phyloP scores from a whole-genome alignment of 2,888 invertebrate species.

The Phortica okadai region DNA sequence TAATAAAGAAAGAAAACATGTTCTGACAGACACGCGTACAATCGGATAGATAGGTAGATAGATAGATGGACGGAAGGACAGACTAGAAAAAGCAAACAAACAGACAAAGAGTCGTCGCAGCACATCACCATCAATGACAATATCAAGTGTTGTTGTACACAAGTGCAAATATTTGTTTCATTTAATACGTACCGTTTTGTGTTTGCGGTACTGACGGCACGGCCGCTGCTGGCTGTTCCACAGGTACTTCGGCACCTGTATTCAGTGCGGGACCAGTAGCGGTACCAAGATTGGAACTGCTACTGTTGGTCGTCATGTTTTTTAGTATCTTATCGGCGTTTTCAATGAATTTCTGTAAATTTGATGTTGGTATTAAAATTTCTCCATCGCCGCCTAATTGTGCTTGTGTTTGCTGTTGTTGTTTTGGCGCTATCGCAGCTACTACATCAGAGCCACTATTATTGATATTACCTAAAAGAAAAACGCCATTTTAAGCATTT shows the following conservation, averaged over 20 bases:
- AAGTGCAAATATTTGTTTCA: constrained; percentile 33
- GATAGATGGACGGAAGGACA: neutral
- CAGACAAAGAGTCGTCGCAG: neutral
- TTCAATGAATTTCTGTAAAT: constrained; percentile 73
- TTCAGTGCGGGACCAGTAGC: constrained; percentile 33
- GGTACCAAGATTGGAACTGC: constrained; percentile 27
- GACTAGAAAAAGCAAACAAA: neutral
- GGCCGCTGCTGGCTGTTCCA: constrained; percentile 15
- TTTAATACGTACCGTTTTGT: constrained; percentile 8
- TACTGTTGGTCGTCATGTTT: constrained; percentile 65
- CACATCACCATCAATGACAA: neutral
- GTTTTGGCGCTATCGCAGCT: constrained; percentile 37
- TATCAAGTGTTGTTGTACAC: constrained; percentile 36
- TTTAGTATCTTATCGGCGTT: constrained; percentile 74
- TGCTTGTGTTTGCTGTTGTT: constrained; percentile 46
- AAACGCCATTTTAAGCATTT: neutral
- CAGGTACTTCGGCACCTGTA: neutral
- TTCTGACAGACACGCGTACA: neutral
- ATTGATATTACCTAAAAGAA: constrained; percentile 64
- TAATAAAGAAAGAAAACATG: neutral
- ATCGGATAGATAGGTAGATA: neutral
- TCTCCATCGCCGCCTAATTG: constrained; percentile 61
- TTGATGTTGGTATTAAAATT: constrained; percentile 73
- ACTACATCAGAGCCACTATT: constrained; percentile 50
- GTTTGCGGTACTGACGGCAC: constrained; percentile 11